Conservation (phyloP, 2,113 vertebrate species). For the Monarcha castaneiventris region DNA sequence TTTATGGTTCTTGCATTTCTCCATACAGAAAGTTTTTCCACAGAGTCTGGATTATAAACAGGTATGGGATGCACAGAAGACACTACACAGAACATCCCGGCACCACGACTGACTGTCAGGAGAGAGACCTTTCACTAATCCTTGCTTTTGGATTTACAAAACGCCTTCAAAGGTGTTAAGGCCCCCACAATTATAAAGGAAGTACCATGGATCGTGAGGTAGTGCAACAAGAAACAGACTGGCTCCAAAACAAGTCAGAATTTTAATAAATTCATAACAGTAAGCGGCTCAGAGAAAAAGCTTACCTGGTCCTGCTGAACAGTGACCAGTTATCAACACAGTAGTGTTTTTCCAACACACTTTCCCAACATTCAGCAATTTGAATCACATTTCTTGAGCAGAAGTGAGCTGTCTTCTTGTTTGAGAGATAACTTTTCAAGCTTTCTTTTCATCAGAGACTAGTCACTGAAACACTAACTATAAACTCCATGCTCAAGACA, state of each 20-base stretch:
- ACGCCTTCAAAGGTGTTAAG: background rate
- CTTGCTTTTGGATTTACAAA: background rate
- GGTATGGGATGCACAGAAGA: background rate
- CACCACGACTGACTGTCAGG: background rate
- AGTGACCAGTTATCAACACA: background rate
- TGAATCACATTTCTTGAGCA: background rate
- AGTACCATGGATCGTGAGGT: slow-evolving; percentile 8
- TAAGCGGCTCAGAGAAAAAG: background rate
- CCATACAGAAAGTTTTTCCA: background rate
- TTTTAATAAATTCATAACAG: background rate
- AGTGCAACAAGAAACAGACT: background rate
- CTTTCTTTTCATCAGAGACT: background rate
- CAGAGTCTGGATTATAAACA: background rate
- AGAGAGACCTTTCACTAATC: background rate
- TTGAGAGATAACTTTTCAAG: background rate
- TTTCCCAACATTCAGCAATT: background rate
- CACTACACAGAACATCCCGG: background rate
- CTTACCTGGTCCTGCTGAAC: background rate
- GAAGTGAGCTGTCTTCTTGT: background rate
- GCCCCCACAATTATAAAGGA: background rate
- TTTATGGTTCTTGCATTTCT: background rate
- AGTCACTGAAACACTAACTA: background rate
- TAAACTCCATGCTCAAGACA: background rate
- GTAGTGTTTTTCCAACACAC: background rate
- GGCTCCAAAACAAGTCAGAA: background rate